Base-by-base conservation (phyloP, 2,113 vertebrate species). In the Dendrocopos noguchii region DNA sequence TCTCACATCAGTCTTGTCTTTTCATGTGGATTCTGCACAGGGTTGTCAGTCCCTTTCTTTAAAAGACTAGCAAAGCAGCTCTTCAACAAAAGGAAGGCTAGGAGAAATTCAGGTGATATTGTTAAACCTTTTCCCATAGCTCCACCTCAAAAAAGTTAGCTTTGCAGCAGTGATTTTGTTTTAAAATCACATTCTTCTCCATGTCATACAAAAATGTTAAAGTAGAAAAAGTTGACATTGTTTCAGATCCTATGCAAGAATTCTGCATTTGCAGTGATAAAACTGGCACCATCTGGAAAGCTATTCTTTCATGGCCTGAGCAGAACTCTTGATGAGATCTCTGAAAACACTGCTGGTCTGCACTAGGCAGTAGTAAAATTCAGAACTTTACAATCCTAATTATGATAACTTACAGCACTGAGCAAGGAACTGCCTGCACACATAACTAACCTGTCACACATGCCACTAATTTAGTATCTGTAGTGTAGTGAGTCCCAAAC, bases 361-460 rank as follows among this genome's bases (percentile, higher is more conserved):
- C n/a, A 59, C 19, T 9, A 39, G 22, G 10, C 25, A 76, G 53
- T 39, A 90, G 64, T 18, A 90, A 82, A 85, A 67, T 59, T 13
- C 36, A 29, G 53, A 72, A 71, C 71, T 82, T 87, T 67, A 83
- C 63, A 25, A 71, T 36, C n/a, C 5, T 66, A 53, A 27, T 6
- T 75, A 57, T 82, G 16, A 12, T 55, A 88, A 82, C n/a, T 81
- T 79, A 63, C 6, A 78, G 34, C 24, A 78, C 46, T 33, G 21
- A 66, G 42, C 14, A 79, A 76, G 25, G 66, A 71, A 82, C 27
- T 91, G 71, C 46, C 34, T 72, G 57, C n/a, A 50, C 22, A 57
- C 4, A 0, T 29, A 90, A 57, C 52, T 7, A 74, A 10, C 25
- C 28, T 88, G 19, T 12, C 2, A 1, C n/a, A 84, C 1, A 3